phyloP scores from a whole-genome alignment of 1,140 invertebrate genomes.

The Tenebrio molitor region DNA sequence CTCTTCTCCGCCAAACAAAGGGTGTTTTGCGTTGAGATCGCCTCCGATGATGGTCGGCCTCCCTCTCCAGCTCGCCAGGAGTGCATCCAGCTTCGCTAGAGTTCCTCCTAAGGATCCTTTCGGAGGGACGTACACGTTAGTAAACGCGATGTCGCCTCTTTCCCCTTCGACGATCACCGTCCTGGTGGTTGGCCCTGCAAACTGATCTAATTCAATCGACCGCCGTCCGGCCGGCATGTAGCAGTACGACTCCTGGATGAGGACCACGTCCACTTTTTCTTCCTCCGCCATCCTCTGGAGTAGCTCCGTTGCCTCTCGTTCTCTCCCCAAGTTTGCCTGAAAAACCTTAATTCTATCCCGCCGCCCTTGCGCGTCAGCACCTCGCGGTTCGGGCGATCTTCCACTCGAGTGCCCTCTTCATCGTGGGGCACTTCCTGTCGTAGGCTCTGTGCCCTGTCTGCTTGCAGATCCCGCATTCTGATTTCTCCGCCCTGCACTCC shows the following conservation, averaged over 20 bases:
- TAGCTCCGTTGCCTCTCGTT: not conserved
- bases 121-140: not conserved
- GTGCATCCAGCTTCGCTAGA: not conserved
- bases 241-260: too few relatives aligned
- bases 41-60: conserved; percentile 54
- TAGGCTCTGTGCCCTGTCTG: too few relatives aligned
- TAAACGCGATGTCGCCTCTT: not conserved
- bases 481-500: too few relatives aligned
- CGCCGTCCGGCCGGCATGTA: too few relatives aligned
- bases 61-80: not conserved
- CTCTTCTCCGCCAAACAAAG: conserved; percentile 48
- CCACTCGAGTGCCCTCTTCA: too few relatives aligned
- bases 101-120: not conserved
- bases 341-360: not conserved
- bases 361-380: too few relatives aligned
- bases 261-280: too few relatives aligned
- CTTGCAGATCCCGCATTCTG: too few relatives aligned
- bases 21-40: conserved; percentile 54
- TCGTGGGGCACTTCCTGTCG: too few relatives aligned
- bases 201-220: conserved; percentile 16
- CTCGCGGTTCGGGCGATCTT: too few relatives aligned
- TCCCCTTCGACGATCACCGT: not conserved
- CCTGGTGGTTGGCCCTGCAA: not conserved
- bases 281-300: not conserved
- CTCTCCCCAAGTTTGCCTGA: conserved; percentile 17